Conservation (phyloP, 2,888 invertebrate genomes). For the Ornithoptera priamus region DNA sequence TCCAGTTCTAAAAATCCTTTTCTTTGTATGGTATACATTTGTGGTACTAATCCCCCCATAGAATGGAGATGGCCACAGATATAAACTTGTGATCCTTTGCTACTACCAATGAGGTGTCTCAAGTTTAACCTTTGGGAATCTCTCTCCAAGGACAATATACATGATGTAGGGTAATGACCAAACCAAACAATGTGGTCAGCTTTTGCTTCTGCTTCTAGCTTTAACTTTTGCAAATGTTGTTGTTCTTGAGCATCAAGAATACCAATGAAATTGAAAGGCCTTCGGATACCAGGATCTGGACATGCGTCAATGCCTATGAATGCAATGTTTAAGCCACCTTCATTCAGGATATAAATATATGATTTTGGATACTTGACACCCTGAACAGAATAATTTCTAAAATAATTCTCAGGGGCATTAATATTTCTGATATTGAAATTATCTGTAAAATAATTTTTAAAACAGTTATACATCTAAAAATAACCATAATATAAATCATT, state of each 20-base stretch:
- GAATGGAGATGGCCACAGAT: conserved; percentile 95
- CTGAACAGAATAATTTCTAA: conserved; percentile 88
- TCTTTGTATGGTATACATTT: conserved; percentile 93
- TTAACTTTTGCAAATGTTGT: conserved; percentile 77
- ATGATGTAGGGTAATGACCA: conserved; percentile 95
- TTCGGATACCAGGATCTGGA: conserved; percentile 89
- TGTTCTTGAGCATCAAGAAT: conserved; percentile 81
- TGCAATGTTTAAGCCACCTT: conserved; percentile 83
- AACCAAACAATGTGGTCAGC: conserved; percentile 81
- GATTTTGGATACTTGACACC: conserved; percentile 85
- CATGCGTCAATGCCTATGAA: conserved; percentile 94
- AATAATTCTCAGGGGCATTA: conserved; percentile 86
- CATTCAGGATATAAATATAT: conserved; percentile 82
- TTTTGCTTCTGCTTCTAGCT: conserved; percentile 73
- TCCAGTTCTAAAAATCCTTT: conserved; percentile 92
- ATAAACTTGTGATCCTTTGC: conserved; percentile 85
- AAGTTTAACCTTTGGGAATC: conserved; percentile 72
- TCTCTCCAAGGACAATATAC: conserved; percentile 83
- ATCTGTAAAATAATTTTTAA: conserved; percentile 81
- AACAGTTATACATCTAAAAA: neutral
- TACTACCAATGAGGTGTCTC: conserved; percentile 80
- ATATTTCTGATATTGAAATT: conserved; percentile 90
- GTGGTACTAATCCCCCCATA: conserved; percentile 86
- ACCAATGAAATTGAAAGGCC: conserved; percentile 96
- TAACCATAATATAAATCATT: neutral